Percentiles rank a stretch among this genome's conserved stretches.
phyloP scores from a whole-genome alignment of 2,888 invertebrate genomes.

The Acrobeloides nanus region DNA sequence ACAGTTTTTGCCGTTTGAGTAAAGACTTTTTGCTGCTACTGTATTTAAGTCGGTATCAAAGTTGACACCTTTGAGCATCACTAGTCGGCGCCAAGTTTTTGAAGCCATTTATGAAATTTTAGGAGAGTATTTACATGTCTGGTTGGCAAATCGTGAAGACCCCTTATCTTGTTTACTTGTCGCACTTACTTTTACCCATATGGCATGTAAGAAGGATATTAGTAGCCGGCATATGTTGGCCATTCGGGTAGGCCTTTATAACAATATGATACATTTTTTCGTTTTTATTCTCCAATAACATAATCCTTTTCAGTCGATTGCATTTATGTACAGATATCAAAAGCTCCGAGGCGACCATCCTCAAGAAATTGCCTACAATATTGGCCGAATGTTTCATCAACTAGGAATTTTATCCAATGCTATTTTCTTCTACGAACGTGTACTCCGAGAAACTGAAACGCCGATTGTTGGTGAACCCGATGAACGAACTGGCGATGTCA shows the following conservation, averaged over 20 bases:
- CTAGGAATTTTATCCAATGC: conserved; percentile 40
- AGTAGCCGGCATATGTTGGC: conserved; percentile 43
- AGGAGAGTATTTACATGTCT: conserved; percentile 47
- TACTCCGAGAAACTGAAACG: conserved; percentile 19
- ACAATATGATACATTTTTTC: too few relatives aligned
- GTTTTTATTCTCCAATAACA: conserved; percentile 6
- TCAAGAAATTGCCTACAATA: conserved; percentile 40
- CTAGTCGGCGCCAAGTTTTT: too few relatives aligned
- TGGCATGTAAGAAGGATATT: conserved; percentile 51
- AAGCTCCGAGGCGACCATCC: conserved; percentile 19
- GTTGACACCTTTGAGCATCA: too few relatives aligned
- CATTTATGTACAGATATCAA: conserved; percentile 42
- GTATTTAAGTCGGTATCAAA: too few relatives aligned
- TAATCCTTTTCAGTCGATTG: conserved; percentile 31
- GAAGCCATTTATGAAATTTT: too few relatives aligned
- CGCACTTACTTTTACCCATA: conserved; percentile 47
- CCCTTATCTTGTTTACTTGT: conserved; percentile 42
- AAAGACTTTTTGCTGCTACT: too few relatives aligned
- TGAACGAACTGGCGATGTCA: conserved; percentile 15
- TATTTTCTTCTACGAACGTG: conserved; percentile 43
- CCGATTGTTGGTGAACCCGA: conserved; percentile 17
- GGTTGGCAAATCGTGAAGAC: conserved; percentile 30
- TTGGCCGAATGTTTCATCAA: conserved; percentile 49
- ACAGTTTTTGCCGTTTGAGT: too few relatives aligned
- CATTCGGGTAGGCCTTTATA: conserved; percentile 23